These are phyloP conservation scores for Caiman crocodilus DNA, from an alignment of 2,797 vertebrate species.

Conservation along the genomic window DNA sequence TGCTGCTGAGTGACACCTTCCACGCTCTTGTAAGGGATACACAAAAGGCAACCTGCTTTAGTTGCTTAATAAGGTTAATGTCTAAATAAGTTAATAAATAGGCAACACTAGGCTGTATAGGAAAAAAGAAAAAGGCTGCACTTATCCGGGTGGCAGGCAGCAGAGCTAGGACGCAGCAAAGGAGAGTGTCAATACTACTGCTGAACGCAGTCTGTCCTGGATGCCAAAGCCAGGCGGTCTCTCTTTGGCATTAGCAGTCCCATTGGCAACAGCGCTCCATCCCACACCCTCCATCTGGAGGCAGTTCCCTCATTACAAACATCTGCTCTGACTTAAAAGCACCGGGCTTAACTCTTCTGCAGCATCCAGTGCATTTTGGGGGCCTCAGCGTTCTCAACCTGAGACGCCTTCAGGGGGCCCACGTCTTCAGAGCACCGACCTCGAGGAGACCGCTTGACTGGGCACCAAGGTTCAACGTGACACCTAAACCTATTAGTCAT, in stretches of 20 bases:
- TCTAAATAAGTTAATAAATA: neutral
- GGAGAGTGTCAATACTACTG: neutral
- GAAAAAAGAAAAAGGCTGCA: neutral
- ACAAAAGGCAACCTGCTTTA: neutral
- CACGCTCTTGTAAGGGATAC: fast-evolving
- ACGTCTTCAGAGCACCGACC: too few relatives aligned
- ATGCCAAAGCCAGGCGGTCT: neutral
- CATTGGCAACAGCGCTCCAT: neutral
- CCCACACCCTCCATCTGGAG: neutral
- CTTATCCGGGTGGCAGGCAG: neutral
- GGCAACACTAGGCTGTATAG: neutral
- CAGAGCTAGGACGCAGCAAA: neutral
- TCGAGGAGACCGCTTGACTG: too few relatives aligned
- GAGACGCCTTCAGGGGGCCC: too few relatives aligned
- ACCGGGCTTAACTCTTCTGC: too few relatives aligned
- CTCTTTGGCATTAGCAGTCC: neutral
- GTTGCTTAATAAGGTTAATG: neutral
- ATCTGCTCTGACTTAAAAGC: neutral
- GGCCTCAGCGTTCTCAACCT: too few relatives aligned
- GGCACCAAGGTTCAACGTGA: too few relatives aligned
- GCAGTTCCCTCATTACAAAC: neutral
- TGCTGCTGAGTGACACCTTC: neutral
- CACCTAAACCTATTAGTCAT: too few relatives aligned
- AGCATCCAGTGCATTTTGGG: too few relatives aligned
- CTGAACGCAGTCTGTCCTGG: neutral